Percentiles rank a stretch among this genome's conserved stretches.
Conservation (phyloP, 2,797 vertebrate species). For the Nasua narica region DNA sequence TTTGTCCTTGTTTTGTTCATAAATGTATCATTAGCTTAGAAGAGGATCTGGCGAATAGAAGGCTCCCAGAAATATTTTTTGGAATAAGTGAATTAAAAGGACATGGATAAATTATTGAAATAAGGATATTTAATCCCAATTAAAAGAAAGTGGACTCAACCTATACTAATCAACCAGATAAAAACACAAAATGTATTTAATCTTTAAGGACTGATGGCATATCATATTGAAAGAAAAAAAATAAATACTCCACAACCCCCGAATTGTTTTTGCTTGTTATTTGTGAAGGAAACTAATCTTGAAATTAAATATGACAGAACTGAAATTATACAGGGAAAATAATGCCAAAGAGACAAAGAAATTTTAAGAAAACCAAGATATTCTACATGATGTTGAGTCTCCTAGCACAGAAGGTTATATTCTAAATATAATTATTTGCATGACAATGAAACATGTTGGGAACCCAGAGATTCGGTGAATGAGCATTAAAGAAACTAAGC, state of each 20-base stretch:
- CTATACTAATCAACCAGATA: background rate
- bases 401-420: background rate
- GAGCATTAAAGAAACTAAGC: background rate
- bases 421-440: background rate
- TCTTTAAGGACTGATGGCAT: background rate
- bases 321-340: background rate
- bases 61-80: background rate
- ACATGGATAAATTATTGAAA: background rate
- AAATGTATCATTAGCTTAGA: background rate
- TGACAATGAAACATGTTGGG: background rate
- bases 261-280: background rate
- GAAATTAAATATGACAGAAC: background rate
- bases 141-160: background rate
- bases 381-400: background rate
- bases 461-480: background rate
- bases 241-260: background rate
- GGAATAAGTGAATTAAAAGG: slow-evolving; percentile 2
- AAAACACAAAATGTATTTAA: slow-evolving; percentile 17
- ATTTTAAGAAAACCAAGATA: background rate
- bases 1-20: background rate
- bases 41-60: background rate
- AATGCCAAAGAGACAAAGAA: background rate
- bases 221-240: background rate
- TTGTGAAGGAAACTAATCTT: slow-evolving; percentile 9
- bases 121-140: background rate